Conservation (phyloP, 2,888 invertebrate species). For the Parasteatoda lunata region DNA sequence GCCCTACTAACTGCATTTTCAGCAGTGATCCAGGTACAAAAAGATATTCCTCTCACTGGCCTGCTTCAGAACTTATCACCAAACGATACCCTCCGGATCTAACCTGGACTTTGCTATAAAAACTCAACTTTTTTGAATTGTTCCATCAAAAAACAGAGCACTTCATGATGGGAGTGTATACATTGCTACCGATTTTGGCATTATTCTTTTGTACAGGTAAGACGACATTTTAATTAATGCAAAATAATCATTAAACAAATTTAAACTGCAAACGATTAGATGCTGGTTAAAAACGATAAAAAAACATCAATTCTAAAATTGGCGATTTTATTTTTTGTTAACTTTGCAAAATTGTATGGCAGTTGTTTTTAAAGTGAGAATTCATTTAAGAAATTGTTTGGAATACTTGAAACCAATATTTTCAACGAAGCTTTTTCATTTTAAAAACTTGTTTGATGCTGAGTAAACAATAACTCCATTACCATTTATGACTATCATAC, state of each 20-base stretch:
- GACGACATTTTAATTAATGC: conserved; percentile 7
- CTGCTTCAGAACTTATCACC: conserved; percentile 13
- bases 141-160: not conserved
- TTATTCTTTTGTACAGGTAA: conserved; percentile 43
- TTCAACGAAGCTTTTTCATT: too few species aligned
- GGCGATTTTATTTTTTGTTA: too few species aligned
- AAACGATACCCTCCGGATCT: conserved; percentile 20
- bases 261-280: too few species aligned
- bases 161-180: conserved; percentile 38
- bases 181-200: conserved; percentile 19
- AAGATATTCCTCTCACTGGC: conserved; percentile 44
- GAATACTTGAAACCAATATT: too few species aligned
- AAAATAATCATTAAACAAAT: not conserved
- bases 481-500: too few species aligned
- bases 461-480: too few species aligned
- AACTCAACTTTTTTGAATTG: not conserved
- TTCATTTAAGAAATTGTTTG: too few species aligned
- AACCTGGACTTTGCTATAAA: not conserved
- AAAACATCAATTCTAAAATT: too few species aligned
- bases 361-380: too few species aligned
- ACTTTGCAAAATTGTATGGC: too few species aligned
- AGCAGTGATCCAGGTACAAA: conserved; percentile 59
- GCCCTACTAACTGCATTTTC: conserved; percentile 62
- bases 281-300: too few species aligned
- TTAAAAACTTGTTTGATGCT: too few species aligned